Evolutionary conservation across 2,888 invertebrate genomes (phyloP), one percentile per base, ranked within the genome.

Genomic region (Leuctra nigra): DNA sequence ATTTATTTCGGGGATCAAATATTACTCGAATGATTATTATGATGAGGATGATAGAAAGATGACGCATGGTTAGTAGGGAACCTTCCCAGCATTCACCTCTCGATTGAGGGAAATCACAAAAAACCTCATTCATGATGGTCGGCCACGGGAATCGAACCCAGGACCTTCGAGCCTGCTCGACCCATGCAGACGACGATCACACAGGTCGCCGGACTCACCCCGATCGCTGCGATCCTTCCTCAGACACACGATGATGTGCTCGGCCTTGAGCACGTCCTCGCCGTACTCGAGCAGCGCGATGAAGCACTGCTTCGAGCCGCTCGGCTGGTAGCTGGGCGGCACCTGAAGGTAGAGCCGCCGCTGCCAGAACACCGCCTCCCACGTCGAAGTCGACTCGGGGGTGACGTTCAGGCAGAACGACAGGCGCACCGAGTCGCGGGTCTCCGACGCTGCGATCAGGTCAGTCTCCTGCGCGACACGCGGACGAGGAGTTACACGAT

Each of bases 241-340:
- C 71, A 93, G 84, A 74, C 88, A 90, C 57, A 87, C 81, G 63
- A 87, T 78, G 67, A 90, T 87, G 69, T 87, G 83, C 64, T 81
- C 80, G 72, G 91, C 92, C 61, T 84, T 83, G 54, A 97, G 81
- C 62, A 87, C 83, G 70, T 97, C 96, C 73, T 97, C 97, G 54
- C 95, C 96, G 70, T 93, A 95, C 78, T 97, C 97, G 66, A 97
- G 77, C 54, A 97, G 80, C 47, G 92, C 86, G 67, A 97, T 85
- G 76, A 97, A 94, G 64, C 75, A 91, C 75, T 97, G 93, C 76
- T 95, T 93, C 65, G 95, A 95, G 66, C 95, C 90, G 68, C 88
- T 93, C 3, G 91, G 88, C 63, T 91, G 82, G 63, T 94, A 82
- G 60, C 87, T 85, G 60, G 84, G 82, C 48, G 95, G 94, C 67